Evolutionary conservation across 2,888 invertebrate species (phyloP).

Genomic region (Diadromus collaris): DNA sequence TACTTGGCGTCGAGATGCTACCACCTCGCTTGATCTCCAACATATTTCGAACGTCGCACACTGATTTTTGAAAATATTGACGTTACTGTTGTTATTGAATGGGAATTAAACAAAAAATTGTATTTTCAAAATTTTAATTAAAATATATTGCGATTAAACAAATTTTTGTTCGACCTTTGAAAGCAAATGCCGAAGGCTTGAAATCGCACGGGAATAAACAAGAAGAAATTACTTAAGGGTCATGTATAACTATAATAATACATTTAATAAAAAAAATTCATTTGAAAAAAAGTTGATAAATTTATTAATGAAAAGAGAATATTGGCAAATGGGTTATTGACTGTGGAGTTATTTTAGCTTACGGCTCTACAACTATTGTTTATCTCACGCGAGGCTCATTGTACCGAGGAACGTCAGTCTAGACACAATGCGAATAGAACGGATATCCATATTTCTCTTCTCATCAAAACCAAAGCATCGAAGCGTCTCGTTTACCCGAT

Average conservation of each 20-base stretch:
- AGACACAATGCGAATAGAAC: constrained; percentile 9
- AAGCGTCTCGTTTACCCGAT: background rate
- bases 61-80: background rate
- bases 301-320: background rate
- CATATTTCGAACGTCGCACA: background rate
- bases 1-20: no score
- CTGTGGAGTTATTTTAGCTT: constrained; percentile 39
- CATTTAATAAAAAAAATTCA: background rate
- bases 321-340: constrained; percentile 21
- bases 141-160: background rate
- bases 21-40: background rate
- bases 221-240: background rate
- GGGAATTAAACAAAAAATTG: background rate
- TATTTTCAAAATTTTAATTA: background rate
- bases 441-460: background rate
- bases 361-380: constrained; percentile 21
- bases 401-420: constrained; percentile 28
- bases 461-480: background rate
- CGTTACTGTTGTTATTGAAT: background rate
- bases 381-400: constrained; percentile 40
- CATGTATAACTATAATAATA: background rate
- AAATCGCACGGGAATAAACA: background rate
- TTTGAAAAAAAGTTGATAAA: background rate
- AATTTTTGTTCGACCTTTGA: background rate
- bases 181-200: background rate